Base-by-base conservation (phyloP, 53 echinoderm and acorn worm genomes). In the Mesocentrotus franciscanus region DNA sequence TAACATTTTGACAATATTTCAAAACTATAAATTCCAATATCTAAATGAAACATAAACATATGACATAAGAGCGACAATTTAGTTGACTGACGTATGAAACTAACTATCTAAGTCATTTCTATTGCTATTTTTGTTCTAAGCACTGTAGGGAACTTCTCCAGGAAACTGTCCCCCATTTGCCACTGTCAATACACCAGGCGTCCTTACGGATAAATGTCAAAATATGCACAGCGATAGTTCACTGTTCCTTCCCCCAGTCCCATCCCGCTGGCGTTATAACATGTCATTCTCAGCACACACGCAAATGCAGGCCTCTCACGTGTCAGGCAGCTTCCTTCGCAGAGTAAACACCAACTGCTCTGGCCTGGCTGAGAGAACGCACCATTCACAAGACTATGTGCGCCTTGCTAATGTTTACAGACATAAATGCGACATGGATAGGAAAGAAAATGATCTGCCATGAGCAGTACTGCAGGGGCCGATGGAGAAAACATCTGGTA, bases 131-230 rank as follows among this genome's bases (percentile, higher is more conserved):
- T 81, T 36, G 35, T 87, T 8, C 87, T 87, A 56, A 57, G 27
- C 29, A 87, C 10, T 57, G 58, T 13, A 87, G n/a, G 87, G 58
- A 58, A 30, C 91, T 57, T 91, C 61, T 64, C 68, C 22, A 33
- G 91, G 91, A 91, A 91, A 91, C 91, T 36, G 91, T 91, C 64
- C 66, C 91, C 66, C 39, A 64, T 91, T 62, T 58, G 27, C 64
- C 91, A 66, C 61, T 91, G 91, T 66, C 87, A 87, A 87, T 91
- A 66, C 91, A 91, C 91, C 91, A 91, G 18, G 91, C 91, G 29
- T 91, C 91, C 94, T 72, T 70, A 56, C 95, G 34, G 39, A 94
- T 94, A 94, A 94, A 94, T 94, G 95, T 94, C 95, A 94, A 94
- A 30, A 94, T 94, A 94, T 94, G 95, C 95, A 66, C 55, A 61